phyloP scores from a whole-genome alignment of 2,797 vertebrate genomes.

The Amazona finschi region DNA sequence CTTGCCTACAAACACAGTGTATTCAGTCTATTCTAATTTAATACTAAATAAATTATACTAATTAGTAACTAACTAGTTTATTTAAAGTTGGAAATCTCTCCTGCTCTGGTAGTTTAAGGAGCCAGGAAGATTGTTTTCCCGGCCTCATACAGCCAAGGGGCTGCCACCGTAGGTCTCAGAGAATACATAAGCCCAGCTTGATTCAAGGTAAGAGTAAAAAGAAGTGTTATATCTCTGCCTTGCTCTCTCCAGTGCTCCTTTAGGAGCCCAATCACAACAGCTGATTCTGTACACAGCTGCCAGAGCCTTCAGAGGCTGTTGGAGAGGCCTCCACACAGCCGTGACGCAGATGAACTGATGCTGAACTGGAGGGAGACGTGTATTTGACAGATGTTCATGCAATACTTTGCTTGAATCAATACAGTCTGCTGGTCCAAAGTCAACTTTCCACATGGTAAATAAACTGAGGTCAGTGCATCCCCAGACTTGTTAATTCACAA shows the following conservation, averaged over 20 bases:
- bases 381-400: conserved; percentile 1
- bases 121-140: background rate
- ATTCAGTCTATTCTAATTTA: background rate
- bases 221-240: background rate
- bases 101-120: background rate
- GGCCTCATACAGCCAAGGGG: background rate
- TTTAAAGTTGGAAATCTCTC: background rate
- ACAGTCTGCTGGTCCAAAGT: background rate
- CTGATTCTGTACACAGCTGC: fast-evolving
- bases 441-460: background rate
- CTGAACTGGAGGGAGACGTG: background rate
- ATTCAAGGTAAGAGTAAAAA: background rate
- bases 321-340: background rate
- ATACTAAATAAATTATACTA: background rate
- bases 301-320: background rate
- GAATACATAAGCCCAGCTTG: background rate
- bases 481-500: background rate
- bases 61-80: background rate
- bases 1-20: background rate
- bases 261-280: background rate
- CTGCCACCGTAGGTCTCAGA: background rate
- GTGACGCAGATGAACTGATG: background rate
- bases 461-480: background rate
- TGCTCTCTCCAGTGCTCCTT: background rate
- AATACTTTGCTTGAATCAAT: conserved; percentile 2